Conservation (phyloP, 2,888 invertebrate species). For the Drosophila buzzatii region DNA sequence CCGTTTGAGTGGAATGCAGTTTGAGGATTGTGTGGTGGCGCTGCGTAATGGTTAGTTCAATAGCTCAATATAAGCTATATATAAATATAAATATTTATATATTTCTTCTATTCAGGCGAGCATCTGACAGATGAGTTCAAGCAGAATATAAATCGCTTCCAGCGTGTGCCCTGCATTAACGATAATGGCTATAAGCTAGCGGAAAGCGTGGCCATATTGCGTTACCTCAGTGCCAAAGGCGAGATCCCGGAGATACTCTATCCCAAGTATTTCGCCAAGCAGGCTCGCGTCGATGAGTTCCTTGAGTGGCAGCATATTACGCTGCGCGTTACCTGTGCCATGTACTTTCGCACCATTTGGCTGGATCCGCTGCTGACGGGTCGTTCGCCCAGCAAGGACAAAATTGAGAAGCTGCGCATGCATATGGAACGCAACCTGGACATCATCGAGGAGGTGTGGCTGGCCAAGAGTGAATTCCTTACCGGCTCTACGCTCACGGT, state of each 20-base stretch:
- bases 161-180: slow-evolving; percentile 89
- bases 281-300: slow-evolving; percentile 90
- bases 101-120: slow-evolving; percentile 85
- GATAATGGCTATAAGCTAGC: slow-evolving; percentile 89
- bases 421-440: slow-evolving; percentile 87
- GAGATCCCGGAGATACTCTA: slow-evolving; percentile 87
- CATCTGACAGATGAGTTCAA: slow-evolving; percentile 88
- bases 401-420: slow-evolving; percentile 83
- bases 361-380: slow-evolving; percentile 86
- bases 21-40: slow-evolving; percentile 87
- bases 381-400: slow-evolving; percentile 83
- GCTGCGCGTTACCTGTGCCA: slow-evolving; percentile 86
- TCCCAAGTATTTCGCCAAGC: slow-evolving; percentile 87
- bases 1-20: slow-evolving; percentile 88
- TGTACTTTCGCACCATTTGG: slow-evolving; percentile 87
- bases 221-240: slow-evolving; percentile 84
- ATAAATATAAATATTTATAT: background rate
- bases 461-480: slow-evolving; percentile 86
- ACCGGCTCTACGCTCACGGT: slow-evolving; percentile 88
- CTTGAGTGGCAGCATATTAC: slow-evolving; percentile 91
- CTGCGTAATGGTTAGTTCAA: slow-evolving; percentile 87
- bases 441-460: slow-evolving; percentile 87
- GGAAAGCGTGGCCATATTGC: slow-evolving; percentile 90
- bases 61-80: background rate
- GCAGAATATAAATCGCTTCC: slow-evolving; percentile 87